Conservation (phyloP, 2,888 invertebrate genomes). For the Sesamia inferens region DNA sequence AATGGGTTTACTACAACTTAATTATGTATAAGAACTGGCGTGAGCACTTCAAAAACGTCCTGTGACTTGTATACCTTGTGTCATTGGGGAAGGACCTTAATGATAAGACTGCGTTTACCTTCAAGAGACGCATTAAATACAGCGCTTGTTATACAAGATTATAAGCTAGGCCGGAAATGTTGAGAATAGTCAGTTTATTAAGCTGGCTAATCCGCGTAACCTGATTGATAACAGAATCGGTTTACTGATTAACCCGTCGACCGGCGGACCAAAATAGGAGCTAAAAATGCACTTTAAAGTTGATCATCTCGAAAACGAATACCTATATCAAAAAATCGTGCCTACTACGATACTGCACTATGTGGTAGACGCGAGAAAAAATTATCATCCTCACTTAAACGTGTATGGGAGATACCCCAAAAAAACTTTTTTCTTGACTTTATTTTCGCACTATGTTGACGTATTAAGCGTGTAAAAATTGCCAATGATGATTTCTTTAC, state of each 20-base stretch:
- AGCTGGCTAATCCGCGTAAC: conserved; percentile 3
- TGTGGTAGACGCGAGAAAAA: too few species aligned
- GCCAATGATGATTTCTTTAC: too few species aligned
- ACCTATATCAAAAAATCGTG: too few species aligned
- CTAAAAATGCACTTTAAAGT: too few species aligned
- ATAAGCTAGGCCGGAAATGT: neutral
- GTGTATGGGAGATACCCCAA: too few species aligned
- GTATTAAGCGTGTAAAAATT: too few species aligned
- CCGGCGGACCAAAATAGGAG: conserved; percentile 9
- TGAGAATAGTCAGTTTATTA: conserved; percentile 4
- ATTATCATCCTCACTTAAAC: too few species aligned
- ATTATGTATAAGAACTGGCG: conserved; percentile 50
- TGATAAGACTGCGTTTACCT: neutral
- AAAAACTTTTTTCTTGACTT: too few species aligned
- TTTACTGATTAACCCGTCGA: conserved; percentile 12
- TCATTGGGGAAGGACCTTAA: conserved; percentile 31
- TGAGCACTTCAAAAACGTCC: conserved; percentile 50
- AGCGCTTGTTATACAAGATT: neutral
- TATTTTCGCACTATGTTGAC: too few species aligned
- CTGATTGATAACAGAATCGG: conserved; percentile 9
- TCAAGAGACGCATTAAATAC: neutral
- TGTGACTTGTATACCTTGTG: conserved; percentile 21
- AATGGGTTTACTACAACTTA: conserved; percentile 61
- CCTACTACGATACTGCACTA: too few species aligned
- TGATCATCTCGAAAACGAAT: too few species aligned